Evolutionary conservation across 2,113 vertebrate species (phyloP).

Genomic region (Callionymus lyra): DNA sequence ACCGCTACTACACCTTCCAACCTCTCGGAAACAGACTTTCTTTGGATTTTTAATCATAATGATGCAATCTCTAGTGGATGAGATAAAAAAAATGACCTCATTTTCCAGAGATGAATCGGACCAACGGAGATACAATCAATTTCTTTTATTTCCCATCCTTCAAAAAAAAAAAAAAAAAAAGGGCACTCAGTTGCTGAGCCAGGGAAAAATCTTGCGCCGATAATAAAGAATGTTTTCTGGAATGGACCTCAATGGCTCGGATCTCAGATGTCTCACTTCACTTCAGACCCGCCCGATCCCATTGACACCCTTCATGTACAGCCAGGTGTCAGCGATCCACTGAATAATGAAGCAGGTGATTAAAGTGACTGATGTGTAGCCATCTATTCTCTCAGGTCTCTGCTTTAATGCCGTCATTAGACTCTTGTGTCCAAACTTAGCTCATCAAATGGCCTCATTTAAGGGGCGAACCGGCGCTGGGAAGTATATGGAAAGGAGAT

Average conservation of each 20-base stretch:
- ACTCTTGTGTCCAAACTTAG: constrained; percentile 60
- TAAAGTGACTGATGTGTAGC: constrained; percentile 60
- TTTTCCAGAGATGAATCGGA: constrained; percentile 42
- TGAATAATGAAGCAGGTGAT: constrained; percentile 65
- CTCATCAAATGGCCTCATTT: constrained; percentile 60
- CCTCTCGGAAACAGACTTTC: constrained; percentile 20
- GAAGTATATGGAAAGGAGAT: constrained; percentile 40
- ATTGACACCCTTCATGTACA: constrained; percentile 55
- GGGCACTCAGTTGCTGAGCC: constrained; percentile 10
- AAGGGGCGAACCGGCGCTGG: constrained; percentile 36
- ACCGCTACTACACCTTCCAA: constrained; percentile 15
- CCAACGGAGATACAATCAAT: constrained; percentile 38
- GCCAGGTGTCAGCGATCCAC: constrained; percentile 52
- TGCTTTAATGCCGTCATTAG: constrained; percentile 55
- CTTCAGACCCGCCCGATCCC: constrained; percentile 20
- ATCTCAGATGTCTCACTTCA: constrained; percentile 15
- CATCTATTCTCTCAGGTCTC: constrained; percentile 51
- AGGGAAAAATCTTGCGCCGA: constrained; percentile 24
- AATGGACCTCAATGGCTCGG: constrained; percentile 12
- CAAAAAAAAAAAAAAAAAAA: constrained; percentile 19
- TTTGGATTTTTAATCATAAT: constrained; percentile 39
- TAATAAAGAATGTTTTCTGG: constrained; percentile 24
- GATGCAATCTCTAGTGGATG: constrained; percentile 34
- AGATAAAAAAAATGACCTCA: constrained; percentile 42
- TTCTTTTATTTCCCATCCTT: constrained; percentile 43